A percentile compares a stretch with the other conserved stretches of the same genome.
phyloP scores from a whole-genome alignment of 2,113 vertebrate genomes.

The Neopipo cinnamomea region DNA sequence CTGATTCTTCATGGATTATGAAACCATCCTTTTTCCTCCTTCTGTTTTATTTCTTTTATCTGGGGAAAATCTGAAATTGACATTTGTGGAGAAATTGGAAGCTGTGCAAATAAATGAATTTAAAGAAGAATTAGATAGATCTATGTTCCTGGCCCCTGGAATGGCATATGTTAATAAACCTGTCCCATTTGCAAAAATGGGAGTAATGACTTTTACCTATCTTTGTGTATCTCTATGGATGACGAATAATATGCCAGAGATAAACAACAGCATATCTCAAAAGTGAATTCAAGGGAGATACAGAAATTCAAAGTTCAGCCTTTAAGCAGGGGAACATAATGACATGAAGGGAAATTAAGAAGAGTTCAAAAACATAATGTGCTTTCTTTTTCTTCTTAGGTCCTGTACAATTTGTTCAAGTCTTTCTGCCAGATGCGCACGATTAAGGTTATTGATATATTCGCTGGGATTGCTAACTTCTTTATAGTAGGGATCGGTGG shows the following conservation, averaged over 20 bases:
- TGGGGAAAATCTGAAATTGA: neutral
- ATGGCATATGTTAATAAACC: neutral
- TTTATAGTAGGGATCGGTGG: constrained; percentile 92
- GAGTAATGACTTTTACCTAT: neutral
- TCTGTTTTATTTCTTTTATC: neutral
- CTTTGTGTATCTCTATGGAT: neutral
- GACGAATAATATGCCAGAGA: neutral
- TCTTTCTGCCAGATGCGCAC: constrained; percentile 90
- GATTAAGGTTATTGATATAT: constrained; percentile 88
- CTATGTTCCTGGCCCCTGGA: neutral
- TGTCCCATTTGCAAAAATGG: neutral
- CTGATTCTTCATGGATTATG: neutral
- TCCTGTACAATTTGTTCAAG: constrained; percentile 95
- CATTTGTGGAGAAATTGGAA: neutral
- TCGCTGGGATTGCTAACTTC: constrained; percentile 89
- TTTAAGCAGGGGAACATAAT: neutral
- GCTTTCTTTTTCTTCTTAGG: constrained; percentile 76
- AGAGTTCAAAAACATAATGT: constrained; percentile 11
- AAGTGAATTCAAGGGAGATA: neutral
- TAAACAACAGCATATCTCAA: neutral
- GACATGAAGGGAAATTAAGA: neutral
- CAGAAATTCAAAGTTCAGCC: neutral
- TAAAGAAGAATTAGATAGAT: neutral
- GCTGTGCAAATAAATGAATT: neutral
- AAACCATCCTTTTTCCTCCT: neutral